A percentile compares a stretch with the other conserved stretches of the same genome.
These are phyloP conservation scores for Margarornis squamiger DNA, from an alignment of 2,797 vertebrate genomes.

Conservation along the genomic window DNA sequence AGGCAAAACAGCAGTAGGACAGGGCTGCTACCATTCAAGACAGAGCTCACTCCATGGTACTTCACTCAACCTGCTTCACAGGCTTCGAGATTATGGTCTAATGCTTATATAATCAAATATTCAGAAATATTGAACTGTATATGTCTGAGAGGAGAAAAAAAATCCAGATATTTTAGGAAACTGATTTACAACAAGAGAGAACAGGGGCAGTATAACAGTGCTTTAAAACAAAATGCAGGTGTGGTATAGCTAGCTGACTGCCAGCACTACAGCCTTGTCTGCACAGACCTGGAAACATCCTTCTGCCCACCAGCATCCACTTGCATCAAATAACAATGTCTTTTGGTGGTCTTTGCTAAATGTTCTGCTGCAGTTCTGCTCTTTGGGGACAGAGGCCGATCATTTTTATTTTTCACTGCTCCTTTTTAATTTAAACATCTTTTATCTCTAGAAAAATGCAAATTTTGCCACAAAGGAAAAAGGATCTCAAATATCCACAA, in stretches of 20 bases:
- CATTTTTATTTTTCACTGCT: not conserved
- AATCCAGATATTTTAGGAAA: not conserved
- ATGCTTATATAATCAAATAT: not conserved
- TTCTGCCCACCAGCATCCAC: not conserved
- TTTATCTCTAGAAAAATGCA: not conserved
- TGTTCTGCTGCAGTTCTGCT: not conserved
- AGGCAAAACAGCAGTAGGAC: not conserved
- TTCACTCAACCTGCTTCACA: not conserved
- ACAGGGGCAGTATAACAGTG: not conserved
- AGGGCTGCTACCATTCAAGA: not conserved
- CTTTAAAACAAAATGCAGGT: not conserved
- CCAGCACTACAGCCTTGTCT: not conserved
- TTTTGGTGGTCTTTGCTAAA: not conserved
- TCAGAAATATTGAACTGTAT: not conserved
- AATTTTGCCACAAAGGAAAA: not conserved
- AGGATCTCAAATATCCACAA: not conserved
- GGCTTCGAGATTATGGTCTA: not conserved
- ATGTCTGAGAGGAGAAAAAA: not conserved
- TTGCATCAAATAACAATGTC: not conserved
- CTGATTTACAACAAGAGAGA: not conserved
- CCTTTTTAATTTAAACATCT: not conserved
- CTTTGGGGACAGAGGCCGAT: not conserved
- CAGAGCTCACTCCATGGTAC: not conserved
- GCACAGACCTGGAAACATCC: not conserved
- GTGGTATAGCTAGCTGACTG: not conserved